Evolutionary conservation across 2,113 vertebrate species (phyloP), one percentile per base, ranked within the genome.

Genomic region (Ceuthmochares aereus): DNA sequence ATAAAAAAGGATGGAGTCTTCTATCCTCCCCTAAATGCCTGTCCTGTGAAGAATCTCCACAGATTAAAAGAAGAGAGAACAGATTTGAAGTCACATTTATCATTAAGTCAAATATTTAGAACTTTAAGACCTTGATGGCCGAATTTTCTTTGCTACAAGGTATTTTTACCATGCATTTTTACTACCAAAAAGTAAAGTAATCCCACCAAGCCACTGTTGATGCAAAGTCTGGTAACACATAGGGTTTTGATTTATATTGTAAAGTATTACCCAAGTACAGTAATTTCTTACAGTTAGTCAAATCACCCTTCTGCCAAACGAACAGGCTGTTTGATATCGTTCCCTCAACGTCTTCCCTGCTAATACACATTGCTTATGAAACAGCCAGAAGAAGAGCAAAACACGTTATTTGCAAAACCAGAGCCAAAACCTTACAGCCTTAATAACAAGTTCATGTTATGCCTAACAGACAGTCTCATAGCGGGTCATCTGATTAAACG

Each of bases 401-500:
- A 30, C 51, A 73, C 34, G 32, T 26, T 2, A 55, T 34, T 43
- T 67, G 29, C 34, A 67, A 45, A 29, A 58, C 15, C 72, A 63
- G 83, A 95, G 83, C 29, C 86, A 58, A 32, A 86, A 86, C 19
- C 76, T 25, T 17, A 7, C 77, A 94, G 78, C 32, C 36, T 52
- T 55, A 54, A 7, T 23, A 60, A 55, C 11, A 22, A 74, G 75
- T 70, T 66, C 7, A 1, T 13, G 69, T 80, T 67, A 32, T 30
- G 70, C 69, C 67, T 63, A 87, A 16, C 88, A 92, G 84, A 80
- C 87, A 86, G 81, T 40, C 93, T 84, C 68, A 66, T 84, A 40
- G 77, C 75, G 90, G 94, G 70, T 54, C 96, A 96, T 87, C 96
- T 95, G 86, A 96, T 96, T 95, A 97, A 93, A 90, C n/a, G 93